phyloP scores from a whole-genome alignment of 2,797 vertebrate genomes.

The Spinibarbus caldwelli region DNA sequence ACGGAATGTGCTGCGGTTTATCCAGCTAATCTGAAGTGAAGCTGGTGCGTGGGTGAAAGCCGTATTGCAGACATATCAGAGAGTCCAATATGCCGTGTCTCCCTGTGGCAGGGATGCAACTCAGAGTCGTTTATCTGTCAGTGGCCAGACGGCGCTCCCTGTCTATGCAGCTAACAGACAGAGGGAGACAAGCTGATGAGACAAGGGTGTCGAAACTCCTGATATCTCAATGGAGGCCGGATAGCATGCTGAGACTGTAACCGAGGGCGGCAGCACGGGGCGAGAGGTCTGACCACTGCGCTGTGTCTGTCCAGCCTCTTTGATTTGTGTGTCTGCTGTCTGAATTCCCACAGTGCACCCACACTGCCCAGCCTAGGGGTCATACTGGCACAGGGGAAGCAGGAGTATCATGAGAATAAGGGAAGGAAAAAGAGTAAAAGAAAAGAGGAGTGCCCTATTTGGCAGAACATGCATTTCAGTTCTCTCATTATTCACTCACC shows the following conservation, averaged over 20 bases:
- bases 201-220: slow-evolving; percentile 39
- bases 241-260: neutral
- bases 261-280: neutral
- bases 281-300: neutral
- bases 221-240: slow-evolving; percentile 1
- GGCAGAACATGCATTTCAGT: slow-evolving; percentile 2
- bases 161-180: slow-evolving; percentile 37
- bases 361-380: slow-evolving; percentile 9
- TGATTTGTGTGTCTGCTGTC: slow-evolving; percentile 57
- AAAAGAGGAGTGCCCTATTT: neutral
- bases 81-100: slow-evolving; percentile 4
- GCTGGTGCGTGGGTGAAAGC: slow-evolving; percentile 41
- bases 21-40: slow-evolving; percentile 38
- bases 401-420: neutral
- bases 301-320: slow-evolving; percentile 16
- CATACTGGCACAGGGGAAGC: slow-evolving; percentile 4
- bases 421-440: neutral
- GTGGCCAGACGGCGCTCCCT: slow-evolving; percentile 46
- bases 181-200: slow-evolving; percentile 22
- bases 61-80: slow-evolving; percentile 38
- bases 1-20: slow-evolving; percentile 20
- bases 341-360: slow-evolving; percentile 33
- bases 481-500: neutral
- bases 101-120: slow-evolving; percentile 26
- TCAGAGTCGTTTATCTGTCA: slow-evolving; percentile 45